phyloP scores from a whole-genome alignment of 2,797 vertebrate species.

The Pterois miles region DNA sequence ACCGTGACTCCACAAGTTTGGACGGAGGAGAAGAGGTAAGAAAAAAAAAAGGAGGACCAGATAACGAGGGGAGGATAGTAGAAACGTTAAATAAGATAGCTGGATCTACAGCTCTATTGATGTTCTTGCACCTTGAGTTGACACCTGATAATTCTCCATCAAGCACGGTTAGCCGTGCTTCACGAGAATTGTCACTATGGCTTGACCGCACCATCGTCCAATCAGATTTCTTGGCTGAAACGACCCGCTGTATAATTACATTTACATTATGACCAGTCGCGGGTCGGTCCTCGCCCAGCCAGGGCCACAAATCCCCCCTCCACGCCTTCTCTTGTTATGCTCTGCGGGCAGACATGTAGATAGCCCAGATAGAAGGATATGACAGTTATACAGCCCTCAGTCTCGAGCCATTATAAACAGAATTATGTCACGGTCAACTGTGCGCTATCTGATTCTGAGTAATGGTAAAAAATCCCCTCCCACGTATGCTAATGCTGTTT shows the following conservation, averaged over 20 bases:
- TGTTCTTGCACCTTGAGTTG: neutral
- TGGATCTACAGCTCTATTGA: neutral
- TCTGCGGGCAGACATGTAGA: slow-evolving; percentile 61
- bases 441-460: slow-evolving; percentile 74
- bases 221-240: slow-evolving; percentile 55
- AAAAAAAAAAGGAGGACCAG: neutral
- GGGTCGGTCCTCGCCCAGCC: slow-evolving; percentile 41
- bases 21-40: neutral
- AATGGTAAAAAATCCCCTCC: slow-evolving; percentile 70
- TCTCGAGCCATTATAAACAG: slow-evolving; percentile 78
- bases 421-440: slow-evolving; percentile 73
- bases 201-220: slow-evolving; percentile 6
- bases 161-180: slow-evolving; percentile 1
- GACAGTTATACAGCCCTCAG: slow-evolving; percentile 49
- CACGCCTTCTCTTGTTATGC: slow-evolving; percentile 50
- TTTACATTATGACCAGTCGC: slow-evolving; percentile 38
- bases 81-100: neutral
- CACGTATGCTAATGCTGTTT: slow-evolving; percentile 74
- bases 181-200: slow-evolving; percentile 23
- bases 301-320: slow-evolving; percentile 20
- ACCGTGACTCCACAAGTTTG: neutral
- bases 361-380: slow-evolving; percentile 58
- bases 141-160: neutral
- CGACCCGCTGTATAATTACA: slow-evolving; percentile 49
- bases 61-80: neutral